phyloP scores from a whole-genome alignment of 2,888 invertebrate genomes.

The Allolobophora icterica region DNA sequence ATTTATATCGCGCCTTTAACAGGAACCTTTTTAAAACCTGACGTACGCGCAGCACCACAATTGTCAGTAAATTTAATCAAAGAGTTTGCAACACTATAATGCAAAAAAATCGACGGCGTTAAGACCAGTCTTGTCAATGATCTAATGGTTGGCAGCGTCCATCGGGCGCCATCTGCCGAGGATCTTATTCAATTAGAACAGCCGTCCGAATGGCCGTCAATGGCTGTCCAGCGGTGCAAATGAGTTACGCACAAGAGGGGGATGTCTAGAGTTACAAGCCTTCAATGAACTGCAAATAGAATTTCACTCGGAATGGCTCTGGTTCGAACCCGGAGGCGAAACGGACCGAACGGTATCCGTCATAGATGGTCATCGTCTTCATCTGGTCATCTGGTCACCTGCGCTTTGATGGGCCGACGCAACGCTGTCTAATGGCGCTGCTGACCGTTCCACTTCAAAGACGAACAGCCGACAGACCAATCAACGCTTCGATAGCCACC shows the following conservation, averaged over 20 bases:
- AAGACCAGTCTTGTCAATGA: neutral
- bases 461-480: neutral
- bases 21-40: too few relatives aligned
- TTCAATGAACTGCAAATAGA: slow-evolving; percentile 13
- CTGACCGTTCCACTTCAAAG: neutral
- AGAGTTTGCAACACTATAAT: too few relatives aligned
- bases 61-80: too few relatives aligned
- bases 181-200: neutral
- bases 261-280: slow-evolving; percentile 3
- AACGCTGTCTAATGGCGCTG: neutral
- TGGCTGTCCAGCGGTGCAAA: neutral
- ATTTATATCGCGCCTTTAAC: neutral
- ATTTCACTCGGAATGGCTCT: neutral
- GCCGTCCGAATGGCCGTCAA: neutral
- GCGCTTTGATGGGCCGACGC: neutral
- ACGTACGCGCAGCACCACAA: too few relatives aligned
- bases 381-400: neutral
- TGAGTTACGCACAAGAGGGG: slow-evolving; percentile 3
- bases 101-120: too few relatives aligned
- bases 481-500: neutral
- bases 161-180: slow-evolving; percentile 1
- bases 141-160: neutral
- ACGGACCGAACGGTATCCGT: slow-evolving; percentile 23
- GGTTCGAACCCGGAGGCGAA: slow-evolving; percentile 6
- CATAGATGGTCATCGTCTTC: neutral